Conservation (phyloP, 2,797 vertebrate genomes). For the Lindbergichthys nudifrons region DNA sequence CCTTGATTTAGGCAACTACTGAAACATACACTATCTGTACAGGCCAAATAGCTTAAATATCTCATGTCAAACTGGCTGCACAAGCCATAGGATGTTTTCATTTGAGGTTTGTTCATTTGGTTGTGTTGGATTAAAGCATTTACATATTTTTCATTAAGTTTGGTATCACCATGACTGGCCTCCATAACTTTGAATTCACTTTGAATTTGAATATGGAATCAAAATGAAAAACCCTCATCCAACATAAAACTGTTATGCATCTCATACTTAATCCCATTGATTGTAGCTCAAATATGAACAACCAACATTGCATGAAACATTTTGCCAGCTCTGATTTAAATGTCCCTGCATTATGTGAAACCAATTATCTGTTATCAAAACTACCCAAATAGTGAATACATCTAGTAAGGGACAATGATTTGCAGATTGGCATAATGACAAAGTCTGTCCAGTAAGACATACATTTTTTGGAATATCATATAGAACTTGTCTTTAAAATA, state of each 20-base stretch:
- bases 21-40: constrained; percentile 14
- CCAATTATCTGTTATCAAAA: not conserved
- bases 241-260: not conserved
- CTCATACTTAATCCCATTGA: not conserved
- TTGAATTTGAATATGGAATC: constrained; percentile 12
- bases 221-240: constrained; percentile 6
- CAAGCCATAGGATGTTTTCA: not conserved
- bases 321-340: not conserved
- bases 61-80: constrained; percentile 15
- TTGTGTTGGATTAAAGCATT: constrained; percentile 22
- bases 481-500: constrained; percentile 16
- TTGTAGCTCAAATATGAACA: not conserved
- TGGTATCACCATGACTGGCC: constrained; percentile 1
- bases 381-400: constrained; percentile 4
- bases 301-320: not conserved
- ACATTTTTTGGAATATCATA: constrained; percentile 3
- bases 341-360: constrained; percentile 7
- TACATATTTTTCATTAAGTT: not conserved
- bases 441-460: not conserved
- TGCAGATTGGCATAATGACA: not conserved
- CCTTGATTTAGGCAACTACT: constrained; percentile 24
- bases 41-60: constrained; percentile 36
- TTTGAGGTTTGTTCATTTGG: not conserved
- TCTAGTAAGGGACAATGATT: not conserved
- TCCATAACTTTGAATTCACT: not conserved